Evolutionary conservation across 2,113 vertebrate species (phyloP).

Genomic region (Corydoras sp.): DNA sequence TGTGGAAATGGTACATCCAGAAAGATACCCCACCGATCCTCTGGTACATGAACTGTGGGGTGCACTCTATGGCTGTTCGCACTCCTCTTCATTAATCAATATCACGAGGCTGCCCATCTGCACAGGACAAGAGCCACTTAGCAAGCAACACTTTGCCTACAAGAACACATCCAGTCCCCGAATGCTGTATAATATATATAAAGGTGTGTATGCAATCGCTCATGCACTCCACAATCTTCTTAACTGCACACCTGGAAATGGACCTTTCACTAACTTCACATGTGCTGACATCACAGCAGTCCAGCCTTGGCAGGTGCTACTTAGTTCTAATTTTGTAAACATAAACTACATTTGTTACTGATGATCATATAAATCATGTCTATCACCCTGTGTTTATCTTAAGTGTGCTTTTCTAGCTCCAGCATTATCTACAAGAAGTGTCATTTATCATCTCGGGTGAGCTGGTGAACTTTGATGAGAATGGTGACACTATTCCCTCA

Average conservation of each 20-base stretch:
- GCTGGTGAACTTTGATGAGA: conserved; percentile 64
- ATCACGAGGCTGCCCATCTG: conserved; percentile 44
- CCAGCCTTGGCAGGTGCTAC: conserved; percentile 65
- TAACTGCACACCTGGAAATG: conserved; percentile 53
- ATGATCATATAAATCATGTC: neutral
- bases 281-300: conserved; percentile 57
- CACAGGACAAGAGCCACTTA: conserved; percentile 52
- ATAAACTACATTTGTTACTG: neutral
- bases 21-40: conserved; percentile 51
- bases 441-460: conserved; percentile 56
- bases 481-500: conserved; percentile 63
- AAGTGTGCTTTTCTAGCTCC: conserved; percentile 48
- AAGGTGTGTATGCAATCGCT: conserved; percentile 61
- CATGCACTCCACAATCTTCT: conserved; percentile 65
- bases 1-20: conserved; percentile 55
- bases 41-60: conserved; percentile 63
- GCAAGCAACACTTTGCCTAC: conserved; percentile 54
- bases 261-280: conserved; percentile 61
- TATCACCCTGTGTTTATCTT: neutral
- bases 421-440: conserved; percentile 63
- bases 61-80: conserved; percentile 58
- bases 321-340: neutral
- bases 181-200: conserved; percentile 62
- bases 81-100: conserved; percentile 20
- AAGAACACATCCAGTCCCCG: conserved; percentile 60